A percentile compares a stretch with the other conserved stretches of the same genome.
These are phyloP conservation scores for Henicopernis longicauda DNA, from an alignment of 2,113 vertebrate genomes.

Conservation along the genomic window DNA sequence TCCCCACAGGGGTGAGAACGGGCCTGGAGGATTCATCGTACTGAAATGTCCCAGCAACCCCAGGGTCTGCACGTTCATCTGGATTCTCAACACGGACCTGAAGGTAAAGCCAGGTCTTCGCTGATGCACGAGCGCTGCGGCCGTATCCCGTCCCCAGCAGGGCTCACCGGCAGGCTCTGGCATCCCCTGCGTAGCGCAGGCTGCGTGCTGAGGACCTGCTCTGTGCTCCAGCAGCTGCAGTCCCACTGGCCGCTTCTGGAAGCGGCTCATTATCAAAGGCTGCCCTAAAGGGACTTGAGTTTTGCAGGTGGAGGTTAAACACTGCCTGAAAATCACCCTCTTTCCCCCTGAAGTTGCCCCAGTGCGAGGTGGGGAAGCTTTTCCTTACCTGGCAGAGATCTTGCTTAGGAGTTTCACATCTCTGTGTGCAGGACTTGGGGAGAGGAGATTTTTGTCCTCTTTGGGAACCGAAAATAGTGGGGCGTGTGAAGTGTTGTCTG, in stretches of 20 bases:
- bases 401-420: neutral
- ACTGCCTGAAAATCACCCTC: accelerated
- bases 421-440: neutral
- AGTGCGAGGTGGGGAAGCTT: neutral
- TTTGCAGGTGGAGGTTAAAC: neutral
- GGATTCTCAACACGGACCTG: conserved; percentile 96
- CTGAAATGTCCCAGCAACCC: conserved; percentile 87
- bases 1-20: conserved; percentile 88
- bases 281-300: neutral
- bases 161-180: neutral
- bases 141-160: neutral
- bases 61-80: conserved; percentile 90
- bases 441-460: neutral
- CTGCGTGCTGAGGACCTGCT: neutral
- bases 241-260: neutral
- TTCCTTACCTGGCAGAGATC: neutral
- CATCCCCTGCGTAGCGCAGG: accelerated
- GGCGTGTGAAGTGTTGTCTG: accelerated
- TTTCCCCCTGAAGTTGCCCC: neutral
- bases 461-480: neutral
- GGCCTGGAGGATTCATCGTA: conserved; percentile 92
- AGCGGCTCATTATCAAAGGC: accelerated
- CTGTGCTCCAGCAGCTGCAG: neutral
- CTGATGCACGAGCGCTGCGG: neutral
- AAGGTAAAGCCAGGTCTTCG: conserved; percentile 73